Evolutionary conservation across 2,797 vertebrate genomes (phyloP), one percentile per base, ranked within the genome.

Genomic region (Naso thynnoides): DNA sequence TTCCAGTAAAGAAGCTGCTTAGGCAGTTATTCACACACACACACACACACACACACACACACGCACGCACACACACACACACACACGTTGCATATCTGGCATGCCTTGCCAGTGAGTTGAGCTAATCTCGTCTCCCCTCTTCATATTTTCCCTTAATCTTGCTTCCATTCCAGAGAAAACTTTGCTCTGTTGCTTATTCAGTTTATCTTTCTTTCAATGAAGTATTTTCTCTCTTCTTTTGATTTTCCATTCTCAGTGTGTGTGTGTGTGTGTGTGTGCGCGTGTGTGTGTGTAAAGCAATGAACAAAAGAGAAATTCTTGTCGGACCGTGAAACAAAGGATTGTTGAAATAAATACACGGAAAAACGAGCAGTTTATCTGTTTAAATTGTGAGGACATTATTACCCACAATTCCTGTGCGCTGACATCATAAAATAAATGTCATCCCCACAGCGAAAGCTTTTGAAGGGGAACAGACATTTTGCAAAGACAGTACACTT

Each of bases 11-110:
- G 58, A 70, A 66, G 48, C 55, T 54, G 77, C 68, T 78, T 65
- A 58, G 6, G 21, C 47, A 58, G 38, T 26, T 50, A 50, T 21
- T 16, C 60, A 59, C 48, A 54, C 55, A 39, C 67, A 57, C 15
- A 36, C 24, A 59, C 84, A 95, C 73, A 95, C 95, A 76, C 95
- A 94, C 56, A 52, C 58, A 49, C 63, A 70, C 65, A 39, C 72
- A 64, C 67, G 70, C 70, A 79, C 69, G 77, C 73, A 78, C 78
- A 66, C 71, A 75, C 76, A 73, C 72, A 73, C 66, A 54, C 70
- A 78, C 81, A 84, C 53, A 73, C 44, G n/a, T 77, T 57, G 70
- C 87, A 89, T 90, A 80, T 70, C 83, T 85, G 72, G 66, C 80
- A 90, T 87, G 42, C 87, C 64, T 83, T 64, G 8, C 78, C 79